Conservation (phyloP, 92 coral and sea anemone species). For the Phenganax subtilis region DNA sequence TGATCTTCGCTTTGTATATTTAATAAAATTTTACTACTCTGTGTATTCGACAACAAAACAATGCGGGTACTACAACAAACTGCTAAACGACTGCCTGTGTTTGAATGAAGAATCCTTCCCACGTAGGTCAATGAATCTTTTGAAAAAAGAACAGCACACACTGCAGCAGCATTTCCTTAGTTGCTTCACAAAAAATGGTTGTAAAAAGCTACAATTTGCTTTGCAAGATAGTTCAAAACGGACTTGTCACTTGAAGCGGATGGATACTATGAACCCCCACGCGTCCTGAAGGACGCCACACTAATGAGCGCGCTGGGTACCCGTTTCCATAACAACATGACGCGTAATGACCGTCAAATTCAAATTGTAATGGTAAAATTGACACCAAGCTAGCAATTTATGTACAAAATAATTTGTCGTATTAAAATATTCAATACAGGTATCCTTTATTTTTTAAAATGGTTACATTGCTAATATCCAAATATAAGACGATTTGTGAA, state of each 20-base stretch:
- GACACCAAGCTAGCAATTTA: constrained; percentile 22
- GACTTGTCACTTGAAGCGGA: constrained; percentile 26
- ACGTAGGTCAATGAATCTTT: constrained; percentile 8
- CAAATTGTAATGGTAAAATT: constrained; percentile 21
- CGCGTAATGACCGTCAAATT: constrained; percentile 48
- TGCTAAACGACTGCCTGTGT: constrained; percentile 14
- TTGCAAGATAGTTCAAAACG: constrained; percentile 8
- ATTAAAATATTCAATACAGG: not conserved
- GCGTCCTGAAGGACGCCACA: constrained; percentile 89
- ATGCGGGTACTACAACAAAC: constrained; percentile 11
- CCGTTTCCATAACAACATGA: constrained; percentile 69
- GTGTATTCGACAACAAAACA: constrained; percentile 6
- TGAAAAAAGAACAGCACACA: not conserved
- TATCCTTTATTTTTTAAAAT: not conserved
- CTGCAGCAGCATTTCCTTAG: not conserved
- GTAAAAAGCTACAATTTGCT: constrained; percentile 4
- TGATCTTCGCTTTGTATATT: constrained; percentile 16
- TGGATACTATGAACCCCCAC: constrained; percentile 22
- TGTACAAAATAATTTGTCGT: constrained; percentile 23
- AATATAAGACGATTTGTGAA: not conserved
- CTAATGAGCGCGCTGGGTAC: constrained; percentile 54
- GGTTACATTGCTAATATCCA: not conserved
- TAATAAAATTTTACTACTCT: not conserved
- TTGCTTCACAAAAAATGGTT: not conserved
- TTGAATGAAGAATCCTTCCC: not conserved